Evolutionary conservation across 2,113 vertebrate species (phyloP), one percentile per base, ranked within the genome.

Genomic region (Genyomyrus donnyi): DNA sequence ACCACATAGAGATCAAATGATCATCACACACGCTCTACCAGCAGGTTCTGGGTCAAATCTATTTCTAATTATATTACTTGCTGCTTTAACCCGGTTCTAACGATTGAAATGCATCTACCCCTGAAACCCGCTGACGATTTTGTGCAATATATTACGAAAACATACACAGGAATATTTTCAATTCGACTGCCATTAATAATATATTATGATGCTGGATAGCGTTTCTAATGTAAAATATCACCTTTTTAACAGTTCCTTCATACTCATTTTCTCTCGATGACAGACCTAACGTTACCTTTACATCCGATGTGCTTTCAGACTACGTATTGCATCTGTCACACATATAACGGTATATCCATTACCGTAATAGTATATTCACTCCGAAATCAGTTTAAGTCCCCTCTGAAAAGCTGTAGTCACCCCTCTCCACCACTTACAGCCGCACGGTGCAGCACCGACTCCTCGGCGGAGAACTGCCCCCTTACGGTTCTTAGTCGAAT

Each of bases 401-500:
- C 5, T 17, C 35, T 42, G 11, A 17, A 39, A 80, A 35, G 5
- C 31, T 17, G 35, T 8, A 77, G 31, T 39, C 74, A 17, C 4
- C 35, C 74, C 35, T 80, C 31, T 45, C 9, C 45, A 4, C 21
- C 42, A 46, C 45, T 48, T 48, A 46, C 7, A 21, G 24, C 39
- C 8, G 17, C 80, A 19, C 19, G 56, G 53, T 42, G 3, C 7
- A 10, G 50, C 24, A 17, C 48, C 53, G 39, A 50, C 49, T 53
- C 52, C 8, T 62, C 89, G 91, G 92, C 92, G 87, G 89, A 91
- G 89, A 93, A 45, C 88, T 92, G 93, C 93, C 93, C 92, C 91
- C 93, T 93, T 50, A 90, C 91, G 93, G 93, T 35, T n/a, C 24
- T 88, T 87, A 89, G 35, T 7, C 42, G 74, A 80, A 90, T 66